These are phyloP conservation scores for Cinara cedri DNA, from an alignment of 2,888 invertebrate species.

Conservation along the genomic window DNA sequence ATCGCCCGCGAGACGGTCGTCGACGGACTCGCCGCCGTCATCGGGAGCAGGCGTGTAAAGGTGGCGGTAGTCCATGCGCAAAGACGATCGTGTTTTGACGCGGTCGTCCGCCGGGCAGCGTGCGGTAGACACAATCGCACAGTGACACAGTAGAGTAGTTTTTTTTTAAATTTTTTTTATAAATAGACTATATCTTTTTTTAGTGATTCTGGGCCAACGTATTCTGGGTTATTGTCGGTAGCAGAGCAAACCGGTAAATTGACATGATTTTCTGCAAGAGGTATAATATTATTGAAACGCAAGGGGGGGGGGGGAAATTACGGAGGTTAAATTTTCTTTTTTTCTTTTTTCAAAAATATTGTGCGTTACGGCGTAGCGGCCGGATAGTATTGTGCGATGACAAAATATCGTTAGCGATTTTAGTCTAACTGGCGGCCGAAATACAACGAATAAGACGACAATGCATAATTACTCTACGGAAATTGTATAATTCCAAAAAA, in stretches of 20 bases:
- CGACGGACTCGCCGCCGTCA: constrained; percentile 6
- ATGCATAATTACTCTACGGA: too few species aligned
- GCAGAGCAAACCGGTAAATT: constrained; percentile 4
- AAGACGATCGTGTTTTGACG: not conserved
- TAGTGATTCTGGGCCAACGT: constrained; percentile 30
- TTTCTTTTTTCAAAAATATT: too few species aligned
- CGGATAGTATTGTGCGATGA: too few species aligned
- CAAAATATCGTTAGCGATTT: too few species aligned
- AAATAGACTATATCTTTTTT: constrained; percentile 41
- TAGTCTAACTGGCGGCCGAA: too few species aligned
- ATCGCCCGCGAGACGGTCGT: not conserved
- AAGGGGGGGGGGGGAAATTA: not conserved
- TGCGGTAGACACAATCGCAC: too few species aligned
- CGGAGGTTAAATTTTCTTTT: not conserved
- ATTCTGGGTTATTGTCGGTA: constrained; percentile 36
- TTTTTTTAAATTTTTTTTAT: constrained; percentile 6
- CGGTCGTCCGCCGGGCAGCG: not conserved
- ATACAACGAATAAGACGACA: too few species aligned
- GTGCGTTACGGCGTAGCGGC: too few species aligned
- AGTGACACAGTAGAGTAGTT: too few species aligned
- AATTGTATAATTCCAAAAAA: too few species aligned
- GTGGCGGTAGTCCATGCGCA: not conserved
- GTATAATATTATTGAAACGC: not conserved
- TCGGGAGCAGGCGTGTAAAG: constrained; percentile 1
- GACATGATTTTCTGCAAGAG: constrained; percentile 42